A percentile compares a stretch with the other conserved stretches of the same genome.
Conservation (phyloP, 2,113 vertebrate genomes). For the Nycticebus coucang region DNA sequence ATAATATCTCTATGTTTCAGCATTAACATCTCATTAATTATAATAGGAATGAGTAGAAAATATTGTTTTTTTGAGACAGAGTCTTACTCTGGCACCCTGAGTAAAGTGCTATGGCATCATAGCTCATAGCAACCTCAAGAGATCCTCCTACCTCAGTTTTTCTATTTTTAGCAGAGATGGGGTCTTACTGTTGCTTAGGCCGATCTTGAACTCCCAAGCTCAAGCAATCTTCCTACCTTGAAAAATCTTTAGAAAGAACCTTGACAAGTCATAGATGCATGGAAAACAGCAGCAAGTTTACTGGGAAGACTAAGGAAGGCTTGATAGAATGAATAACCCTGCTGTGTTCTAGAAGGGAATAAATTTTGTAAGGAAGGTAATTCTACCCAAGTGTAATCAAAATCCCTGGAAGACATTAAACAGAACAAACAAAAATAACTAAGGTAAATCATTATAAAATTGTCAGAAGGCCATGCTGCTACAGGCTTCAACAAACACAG, state of each 20-base stretch:
- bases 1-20: background rate
- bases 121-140: no score
- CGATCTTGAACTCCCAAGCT: no score
- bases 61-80: no score
- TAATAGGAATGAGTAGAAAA: background rate
- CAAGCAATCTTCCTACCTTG: no score
- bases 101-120: no score
- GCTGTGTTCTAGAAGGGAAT: background rate
- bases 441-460: background rate
- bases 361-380: background rate
- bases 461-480: background rate
- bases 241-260: background rate
- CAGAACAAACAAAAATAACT: background rate
- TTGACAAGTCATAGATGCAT: background rate
- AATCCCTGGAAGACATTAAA: background rate
- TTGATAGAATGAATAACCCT: no score
- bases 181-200: no score
- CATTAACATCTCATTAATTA: background rate
- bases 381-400: background rate
- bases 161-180: no score
- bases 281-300: background rate
- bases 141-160: no score
- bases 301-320: background rate
- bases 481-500: no score
- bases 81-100: no score